phyloP scores from a whole-genome alignment of 2,888 invertebrate species.

The Morpho helenor region DNA sequence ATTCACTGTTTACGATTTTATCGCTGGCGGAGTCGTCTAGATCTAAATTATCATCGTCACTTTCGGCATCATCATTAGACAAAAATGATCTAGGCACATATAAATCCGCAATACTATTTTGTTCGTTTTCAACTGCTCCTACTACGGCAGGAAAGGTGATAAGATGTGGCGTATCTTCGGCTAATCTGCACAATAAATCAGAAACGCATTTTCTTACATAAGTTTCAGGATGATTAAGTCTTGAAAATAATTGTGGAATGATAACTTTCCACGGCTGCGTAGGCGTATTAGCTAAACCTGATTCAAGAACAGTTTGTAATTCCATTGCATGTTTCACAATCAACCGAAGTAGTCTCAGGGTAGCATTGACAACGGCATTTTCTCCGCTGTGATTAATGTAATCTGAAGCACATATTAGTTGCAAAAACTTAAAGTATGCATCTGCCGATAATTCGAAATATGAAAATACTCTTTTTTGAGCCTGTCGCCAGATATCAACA shows the following conservation, averaged over 20 bases:
- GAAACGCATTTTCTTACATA: conserved; percentile 94
- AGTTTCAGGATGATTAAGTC: conserved; percentile 96
- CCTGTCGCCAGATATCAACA: conserved; percentile 91
- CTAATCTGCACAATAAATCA: conserved; percentile 93
- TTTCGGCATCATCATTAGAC: conserved; percentile 73
- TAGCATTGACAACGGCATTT: conserved; percentile 91
- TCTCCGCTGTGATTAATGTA: conserved; percentile 80
- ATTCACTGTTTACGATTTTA: conserved; percentile 79
- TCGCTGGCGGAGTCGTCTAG: conserved; percentile 78
- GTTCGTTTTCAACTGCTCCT: conserved; percentile 86
- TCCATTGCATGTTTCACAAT: conserved; percentile 97
- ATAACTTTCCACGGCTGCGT: conserved; percentile 97
- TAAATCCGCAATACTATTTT: conserved; percentile 79
- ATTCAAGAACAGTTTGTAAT: conserved; percentile 91
- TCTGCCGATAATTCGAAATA: conserved; percentile 94
- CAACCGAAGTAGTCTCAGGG: conserved; percentile 90
- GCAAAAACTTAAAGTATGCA: conserved; percentile 93
- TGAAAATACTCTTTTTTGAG: conserved; percentile 91
- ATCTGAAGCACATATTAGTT: conserved; percentile 80
- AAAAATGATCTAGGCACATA: conserved; percentile 71
- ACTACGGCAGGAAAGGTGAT: conserved; percentile 97
- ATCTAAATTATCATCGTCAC: conserved; percentile 73
- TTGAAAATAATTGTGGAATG: conserved; percentile 96
- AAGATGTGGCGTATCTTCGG: conserved; percentile 94
- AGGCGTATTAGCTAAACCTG: conserved; percentile 92